Conservation (phyloP, 2,888 invertebrate species). For the Ichneumon xanthorius region DNA sequence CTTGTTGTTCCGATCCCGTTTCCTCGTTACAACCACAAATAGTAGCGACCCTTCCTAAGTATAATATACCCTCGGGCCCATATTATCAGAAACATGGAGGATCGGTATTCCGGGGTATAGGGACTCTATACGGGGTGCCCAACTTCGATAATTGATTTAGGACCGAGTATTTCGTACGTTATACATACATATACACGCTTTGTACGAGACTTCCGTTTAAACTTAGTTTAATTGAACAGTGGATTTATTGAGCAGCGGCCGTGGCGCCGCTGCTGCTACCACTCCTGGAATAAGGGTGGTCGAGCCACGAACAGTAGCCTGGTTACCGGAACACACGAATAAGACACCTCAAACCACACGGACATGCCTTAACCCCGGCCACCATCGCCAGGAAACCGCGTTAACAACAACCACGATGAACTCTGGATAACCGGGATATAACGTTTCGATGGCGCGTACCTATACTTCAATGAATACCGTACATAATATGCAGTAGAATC, state of each 20-base stretch:
- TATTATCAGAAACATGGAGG: neutral
- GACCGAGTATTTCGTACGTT: constrained; percentile 79
- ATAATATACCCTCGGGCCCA: constrained; percentile 19
- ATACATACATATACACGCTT: constrained; percentile 78
- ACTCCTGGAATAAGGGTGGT: constrained; percentile 38
- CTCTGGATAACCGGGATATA: constrained; percentile 44
- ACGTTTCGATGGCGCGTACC: constrained; percentile 23
- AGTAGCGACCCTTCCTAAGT: neutral
- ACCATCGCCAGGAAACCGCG: neutral
- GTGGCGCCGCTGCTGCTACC: constrained; percentile 35
- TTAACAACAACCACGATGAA: constrained; percentile 44
- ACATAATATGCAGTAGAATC: neutral
- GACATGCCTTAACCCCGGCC: constrained; percentile 36
- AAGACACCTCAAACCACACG: constrained; percentile 48
- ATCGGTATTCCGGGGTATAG: constrained; percentile 28
- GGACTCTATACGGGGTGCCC: constrained; percentile 50
- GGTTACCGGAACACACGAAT: constrained; percentile 44
- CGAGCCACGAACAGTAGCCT: constrained; percentile 9
- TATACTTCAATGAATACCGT: constrained; percentile 13
- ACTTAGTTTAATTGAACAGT: constrained; percentile 84
- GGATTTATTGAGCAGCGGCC: constrained; percentile 81
- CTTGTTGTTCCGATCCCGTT: constrained; percentile 5
- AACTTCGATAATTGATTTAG: constrained; percentile 83
- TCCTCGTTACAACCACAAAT: neutral
- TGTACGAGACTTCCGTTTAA: constrained; percentile 80